A percentile compares a stretch with the other conserved stretches of the same genome.
Evolutionary conservation across 1,140 invertebrate genomes (phyloP).

Genomic region (Cyclina sinensis): DNA sequence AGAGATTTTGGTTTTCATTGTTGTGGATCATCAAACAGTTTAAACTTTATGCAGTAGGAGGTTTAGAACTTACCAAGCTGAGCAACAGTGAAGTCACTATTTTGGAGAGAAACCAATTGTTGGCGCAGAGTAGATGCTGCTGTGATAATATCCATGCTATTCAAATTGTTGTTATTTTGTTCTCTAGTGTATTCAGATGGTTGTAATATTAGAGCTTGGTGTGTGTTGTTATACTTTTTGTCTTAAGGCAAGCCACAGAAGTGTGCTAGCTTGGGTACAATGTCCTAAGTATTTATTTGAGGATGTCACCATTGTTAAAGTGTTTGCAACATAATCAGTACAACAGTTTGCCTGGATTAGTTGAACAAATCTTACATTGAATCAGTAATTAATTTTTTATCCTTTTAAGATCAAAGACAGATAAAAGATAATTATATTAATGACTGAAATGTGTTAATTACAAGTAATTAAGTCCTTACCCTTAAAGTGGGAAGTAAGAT

Average conservation of each 20-base stretch:
- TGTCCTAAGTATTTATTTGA: background rate
- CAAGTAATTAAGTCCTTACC: too few species aligned
- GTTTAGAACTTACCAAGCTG: background rate
- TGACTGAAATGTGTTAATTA: too few species aligned
- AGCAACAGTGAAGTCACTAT: background rate
- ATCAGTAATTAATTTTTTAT: background rate
- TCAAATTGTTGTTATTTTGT: background rate
- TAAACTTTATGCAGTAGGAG: too few species aligned
- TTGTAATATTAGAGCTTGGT: conserved; percentile 25
- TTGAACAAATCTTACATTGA: background rate
- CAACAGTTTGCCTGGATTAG: background rate
- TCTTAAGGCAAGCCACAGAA: background rate
- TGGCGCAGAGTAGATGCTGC: background rate
- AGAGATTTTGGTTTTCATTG: too few species aligned
- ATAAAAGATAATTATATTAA: too few species aligned
- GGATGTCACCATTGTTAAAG: background rate
- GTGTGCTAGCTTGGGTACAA: background rate
- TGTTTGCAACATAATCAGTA: background rate
- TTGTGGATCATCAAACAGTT: too few species aligned
- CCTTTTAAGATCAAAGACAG: too few species aligned
- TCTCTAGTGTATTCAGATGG: too few species aligned
- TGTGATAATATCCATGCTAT: background rate
- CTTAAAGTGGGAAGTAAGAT: too few species aligned
- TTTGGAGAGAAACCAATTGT: conserved; percentile 2
- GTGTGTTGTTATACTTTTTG: background rate